phyloP scores from a whole-genome alignment of 2,113 vertebrate genomes.

The Petroica traversi region DNA sequence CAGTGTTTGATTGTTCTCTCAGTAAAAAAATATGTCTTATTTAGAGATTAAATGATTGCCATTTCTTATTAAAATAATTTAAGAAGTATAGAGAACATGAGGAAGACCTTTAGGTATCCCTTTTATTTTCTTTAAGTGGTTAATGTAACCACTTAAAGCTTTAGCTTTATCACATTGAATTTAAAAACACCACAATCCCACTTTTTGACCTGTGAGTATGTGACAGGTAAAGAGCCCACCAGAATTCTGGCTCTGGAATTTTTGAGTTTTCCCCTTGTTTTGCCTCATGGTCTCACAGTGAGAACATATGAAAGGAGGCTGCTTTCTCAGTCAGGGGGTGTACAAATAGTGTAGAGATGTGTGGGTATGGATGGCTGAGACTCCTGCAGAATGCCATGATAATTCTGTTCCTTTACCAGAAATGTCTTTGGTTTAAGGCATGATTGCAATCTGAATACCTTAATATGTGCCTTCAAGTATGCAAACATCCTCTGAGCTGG shows the following conservation, averaged over 20 bases:
- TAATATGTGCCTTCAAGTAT: background rate
- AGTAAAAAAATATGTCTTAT: background rate
- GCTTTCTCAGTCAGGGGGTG: fast-evolving
- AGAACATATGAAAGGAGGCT: background rate
- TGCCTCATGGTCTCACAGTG: background rate
- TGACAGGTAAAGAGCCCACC: background rate
- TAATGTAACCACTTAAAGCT: background rate
- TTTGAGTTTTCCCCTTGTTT: background rate
- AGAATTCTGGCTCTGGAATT: background rate
- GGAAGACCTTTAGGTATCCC: background rate
- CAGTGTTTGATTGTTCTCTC: background rate
- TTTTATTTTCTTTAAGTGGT: background rate
- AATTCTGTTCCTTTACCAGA: background rate
- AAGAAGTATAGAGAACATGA: background rate
- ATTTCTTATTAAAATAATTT: background rate
- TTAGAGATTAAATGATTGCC: background rate
- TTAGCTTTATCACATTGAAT: background rate
- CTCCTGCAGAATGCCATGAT: background rate
- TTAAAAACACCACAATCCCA: background rate
- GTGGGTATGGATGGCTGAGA: background rate
- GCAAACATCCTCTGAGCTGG: background rate
- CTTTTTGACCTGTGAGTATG: background rate
- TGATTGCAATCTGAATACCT: background rate
- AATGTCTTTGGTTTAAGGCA: background rate
- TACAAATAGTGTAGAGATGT: background rate